Evolutionary conservation across 1,140 invertebrate species (phyloP).

Genomic region (Cylas formicarius): DNA sequence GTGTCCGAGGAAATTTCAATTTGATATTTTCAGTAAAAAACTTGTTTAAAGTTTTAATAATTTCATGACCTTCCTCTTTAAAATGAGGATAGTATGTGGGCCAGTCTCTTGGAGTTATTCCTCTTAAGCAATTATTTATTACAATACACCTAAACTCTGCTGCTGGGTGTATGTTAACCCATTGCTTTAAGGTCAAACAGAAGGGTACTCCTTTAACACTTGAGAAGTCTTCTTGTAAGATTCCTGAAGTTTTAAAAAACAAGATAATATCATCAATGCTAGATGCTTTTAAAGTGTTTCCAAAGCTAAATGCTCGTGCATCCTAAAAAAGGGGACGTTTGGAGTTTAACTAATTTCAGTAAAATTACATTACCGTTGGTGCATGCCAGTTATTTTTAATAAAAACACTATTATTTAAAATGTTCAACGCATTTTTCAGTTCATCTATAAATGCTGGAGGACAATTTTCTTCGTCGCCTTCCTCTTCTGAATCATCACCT

Average conservation of each 20-base stretch:
- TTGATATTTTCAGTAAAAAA: slow-evolving; percentile 33
- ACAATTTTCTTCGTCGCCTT: neutral
- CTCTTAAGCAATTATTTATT: slow-evolving; percentile 35
- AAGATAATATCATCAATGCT: slow-evolving; percentile 33
- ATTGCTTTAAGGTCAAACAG: slow-evolving; percentile 34
- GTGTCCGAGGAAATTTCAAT: slow-evolving; percentile 29
- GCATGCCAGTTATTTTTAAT: slow-evolving; percentile 40
- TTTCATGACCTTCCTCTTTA: slow-evolving; percentile 33
- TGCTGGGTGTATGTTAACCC: slow-evolving; percentile 37
- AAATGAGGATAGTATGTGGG: slow-evolving; percentile 38
- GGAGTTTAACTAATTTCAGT: slow-evolving; percentile 3
- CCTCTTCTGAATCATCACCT: slow-evolving; percentile 8
- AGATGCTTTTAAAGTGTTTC: slow-evolving; percentile 32
- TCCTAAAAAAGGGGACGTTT: slow-evolving; percentile 25
- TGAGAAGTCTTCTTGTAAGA: slow-evolving; percentile 34
- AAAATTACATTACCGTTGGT: slow-evolving; percentile 25
- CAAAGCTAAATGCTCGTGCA: slow-evolving; percentile 37
- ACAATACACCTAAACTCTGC: slow-evolving; percentile 38
- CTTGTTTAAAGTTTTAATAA: slow-evolving; percentile 30
- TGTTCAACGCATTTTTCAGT: slow-evolving; percentile 32
- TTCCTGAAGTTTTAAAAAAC: slow-evolving; percentile 32
- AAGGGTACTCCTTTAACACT: slow-evolving; percentile 29
- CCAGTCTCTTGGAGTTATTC: slow-evolving; percentile 38
- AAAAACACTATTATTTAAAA: slow-evolving; percentile 30
- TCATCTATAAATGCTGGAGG: slow-evolving; percentile 21